Conservation (phyloP, 1,140 invertebrate species). For the Heliconius nattereri region DNA sequence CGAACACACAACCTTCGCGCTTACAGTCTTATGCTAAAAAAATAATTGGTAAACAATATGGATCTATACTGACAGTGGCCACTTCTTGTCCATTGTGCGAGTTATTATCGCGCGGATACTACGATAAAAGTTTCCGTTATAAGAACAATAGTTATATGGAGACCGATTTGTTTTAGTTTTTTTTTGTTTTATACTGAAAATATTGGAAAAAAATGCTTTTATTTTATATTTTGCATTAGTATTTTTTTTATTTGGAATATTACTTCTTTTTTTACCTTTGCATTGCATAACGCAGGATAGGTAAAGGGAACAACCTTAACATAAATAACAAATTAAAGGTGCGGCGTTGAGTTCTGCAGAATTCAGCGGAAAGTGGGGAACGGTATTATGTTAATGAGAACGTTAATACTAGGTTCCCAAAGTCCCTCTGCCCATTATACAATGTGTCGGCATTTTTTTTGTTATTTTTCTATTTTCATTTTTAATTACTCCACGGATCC, state of each 20-base stretch:
- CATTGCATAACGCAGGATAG: too few relatives aligned
- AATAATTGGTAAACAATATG: not conserved
- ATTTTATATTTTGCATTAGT: not conserved
- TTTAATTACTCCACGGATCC: not conserved
- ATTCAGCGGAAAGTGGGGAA: too few relatives aligned
- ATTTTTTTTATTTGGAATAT: not conserved
- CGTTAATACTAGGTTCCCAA: too few relatives aligned
- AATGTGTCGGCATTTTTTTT: too few relatives aligned
- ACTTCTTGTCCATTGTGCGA: slow-evolving; percentile 30
- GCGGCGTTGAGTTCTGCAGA: too few relatives aligned
- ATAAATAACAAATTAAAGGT: too few relatives aligned
- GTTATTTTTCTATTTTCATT: not conserved
- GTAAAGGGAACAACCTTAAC: too few relatives aligned
- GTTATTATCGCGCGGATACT: slow-evolving; percentile 36
- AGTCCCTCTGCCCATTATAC: too few relatives aligned
- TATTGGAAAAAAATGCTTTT: not conserved
- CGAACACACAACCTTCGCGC: too few relatives aligned
- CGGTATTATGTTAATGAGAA: too few relatives aligned
- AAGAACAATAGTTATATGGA: slow-evolving; percentile 14
- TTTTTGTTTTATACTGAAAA: not conserved
- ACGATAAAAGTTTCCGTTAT: slow-evolving; percentile 38
- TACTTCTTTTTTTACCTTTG: not conserved
- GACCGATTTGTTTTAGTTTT: not conserved
- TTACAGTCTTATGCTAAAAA: too few relatives aligned
- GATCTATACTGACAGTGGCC: not conserved